Base-by-base conservation (phyloP, 2,888 invertebrate genomes). In the Tuta absoluta region DNA sequence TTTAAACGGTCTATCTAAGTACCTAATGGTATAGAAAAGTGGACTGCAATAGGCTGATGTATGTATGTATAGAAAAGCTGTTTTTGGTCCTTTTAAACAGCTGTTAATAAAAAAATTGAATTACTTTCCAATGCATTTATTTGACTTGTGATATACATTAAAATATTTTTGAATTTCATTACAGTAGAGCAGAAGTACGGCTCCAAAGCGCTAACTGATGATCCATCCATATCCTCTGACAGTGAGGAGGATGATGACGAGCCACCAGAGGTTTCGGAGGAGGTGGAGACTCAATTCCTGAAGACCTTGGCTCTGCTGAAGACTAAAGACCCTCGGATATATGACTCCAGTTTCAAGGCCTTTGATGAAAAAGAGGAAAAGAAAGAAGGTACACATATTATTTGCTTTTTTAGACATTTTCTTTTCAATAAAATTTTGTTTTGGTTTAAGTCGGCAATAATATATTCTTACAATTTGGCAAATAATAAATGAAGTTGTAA, bases 241-340 rank as follows among this genome's bases (percentile, higher is more conserved):
- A 93, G 93, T 69, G 94, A 94, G 38, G 95, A 95, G 74, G 95
- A 95, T 65, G 93, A 93, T 73, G 94, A 93, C 70, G 93, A 90
- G 62, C 93, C 84, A 72, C 95, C 82, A 85, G 91, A 91, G 68
- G 80, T 88, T 0, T 79, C 94, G 0, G 93, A 95, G 73, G 93
- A 95, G 70, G 89, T 95, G 58, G 98, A 99, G 78, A 95, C 95
- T 71, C 95, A 96, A 70, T 99, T 99, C 85, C 94, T 97, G 53
- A 96, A 96, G 85, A 96, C 98, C 0, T 88, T 98, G 1, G 93
- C 98, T 0, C 94, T 95, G 62, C 85, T 99, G 57, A 98, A 98
- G 82, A 96, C 94, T 57, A 97, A 96, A 79, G 97, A 98, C 89
- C 97, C 98, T 0, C 93, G 93, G 72, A 98, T 98, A 69, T 99